A percentile compares a stretch with the other conserved stretches of the same genome.
Conservation (phyloP, 2,113 vertebrate species). For the Otus sunia region DNA sequence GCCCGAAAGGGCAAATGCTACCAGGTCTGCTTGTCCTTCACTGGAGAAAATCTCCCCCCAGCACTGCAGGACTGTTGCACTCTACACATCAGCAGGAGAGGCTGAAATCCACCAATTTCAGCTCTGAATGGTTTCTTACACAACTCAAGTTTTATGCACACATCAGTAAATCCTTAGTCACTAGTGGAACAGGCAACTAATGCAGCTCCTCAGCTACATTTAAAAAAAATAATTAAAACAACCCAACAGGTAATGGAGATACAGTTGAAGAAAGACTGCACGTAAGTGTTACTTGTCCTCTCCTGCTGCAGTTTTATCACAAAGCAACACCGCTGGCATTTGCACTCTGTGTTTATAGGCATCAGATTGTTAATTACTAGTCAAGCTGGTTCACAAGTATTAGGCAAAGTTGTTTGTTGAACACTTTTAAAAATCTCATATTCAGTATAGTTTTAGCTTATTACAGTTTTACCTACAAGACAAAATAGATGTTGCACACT, state of each 20-base stretch:
- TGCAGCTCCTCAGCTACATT: neutral
- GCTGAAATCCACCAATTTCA: neutral
- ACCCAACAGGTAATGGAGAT: neutral
- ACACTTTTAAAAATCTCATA: neutral
- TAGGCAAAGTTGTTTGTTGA: neutral
- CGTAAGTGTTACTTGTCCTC: neutral
- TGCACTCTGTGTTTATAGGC: neutral
- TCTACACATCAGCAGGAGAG: neutral
- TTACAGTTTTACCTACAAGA: neutral
- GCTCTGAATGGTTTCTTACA: neutral
- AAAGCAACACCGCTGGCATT: neutral
- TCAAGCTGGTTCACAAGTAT: neutral
- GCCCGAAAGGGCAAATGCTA: neutral
- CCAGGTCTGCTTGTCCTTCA: neutral
- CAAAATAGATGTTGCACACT: neutral
- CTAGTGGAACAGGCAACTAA: neutral
- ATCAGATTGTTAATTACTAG: constrained; percentile 1
- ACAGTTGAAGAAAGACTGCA: neutral
- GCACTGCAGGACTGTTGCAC: neutral
- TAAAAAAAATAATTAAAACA: neutral
- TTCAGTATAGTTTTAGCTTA: neutral
- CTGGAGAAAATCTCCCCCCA: neutral
- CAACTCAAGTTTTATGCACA: neutral
- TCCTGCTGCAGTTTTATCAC: neutral
- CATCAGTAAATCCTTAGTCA: neutral